Conservation (phyloP, 2,113 vertebrate genomes). For the Takifugu bimaculatus region DNA sequence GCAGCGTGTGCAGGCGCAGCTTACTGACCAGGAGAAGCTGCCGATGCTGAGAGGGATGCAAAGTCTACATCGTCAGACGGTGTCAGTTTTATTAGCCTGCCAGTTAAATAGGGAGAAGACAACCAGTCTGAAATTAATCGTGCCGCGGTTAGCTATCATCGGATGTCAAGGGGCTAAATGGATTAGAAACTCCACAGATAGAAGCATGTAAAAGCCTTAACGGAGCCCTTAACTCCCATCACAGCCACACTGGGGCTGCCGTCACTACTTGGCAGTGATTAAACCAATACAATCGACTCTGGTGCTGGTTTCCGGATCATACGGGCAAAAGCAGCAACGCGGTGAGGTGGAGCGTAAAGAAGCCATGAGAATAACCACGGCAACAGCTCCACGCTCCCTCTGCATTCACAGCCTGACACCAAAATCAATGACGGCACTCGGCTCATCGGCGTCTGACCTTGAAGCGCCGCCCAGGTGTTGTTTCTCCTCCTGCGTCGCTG, state of each 20-base stretch:
- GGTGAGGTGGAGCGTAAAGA: conserved; percentile 4
- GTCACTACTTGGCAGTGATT: conserved; percentile 30
- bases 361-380: conserved; percentile 24
- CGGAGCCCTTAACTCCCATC: conserved; percentile 10
- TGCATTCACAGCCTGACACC: conserved; percentile 17
- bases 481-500: neutral
- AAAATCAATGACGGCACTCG: conserved; percentile 41
- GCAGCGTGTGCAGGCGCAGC: conserved; percentile 22
- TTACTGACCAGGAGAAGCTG: conserved; percentile 28
- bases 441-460: conserved; percentile 3
- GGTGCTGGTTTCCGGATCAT: conserved; percentile 13
- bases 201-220: conserved; percentile 8
- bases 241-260: conserved; percentile 5
- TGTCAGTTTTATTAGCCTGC: no score
- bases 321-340: conserved; percentile 9
- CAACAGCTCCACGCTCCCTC: conserved; percentile 10
- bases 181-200: neutral
- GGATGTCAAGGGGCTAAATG: no score
- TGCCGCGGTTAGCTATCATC: no score
- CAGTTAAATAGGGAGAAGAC: no score
- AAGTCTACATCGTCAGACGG: neutral
- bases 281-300: neutral
- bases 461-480: neutral
- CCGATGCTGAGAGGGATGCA: neutral
- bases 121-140: no score